These are phyloP conservation scores for Burhinus oedicnemus DNA, from an alignment of 2,113 vertebrate genomes.

Conservation along the genomic window DNA sequence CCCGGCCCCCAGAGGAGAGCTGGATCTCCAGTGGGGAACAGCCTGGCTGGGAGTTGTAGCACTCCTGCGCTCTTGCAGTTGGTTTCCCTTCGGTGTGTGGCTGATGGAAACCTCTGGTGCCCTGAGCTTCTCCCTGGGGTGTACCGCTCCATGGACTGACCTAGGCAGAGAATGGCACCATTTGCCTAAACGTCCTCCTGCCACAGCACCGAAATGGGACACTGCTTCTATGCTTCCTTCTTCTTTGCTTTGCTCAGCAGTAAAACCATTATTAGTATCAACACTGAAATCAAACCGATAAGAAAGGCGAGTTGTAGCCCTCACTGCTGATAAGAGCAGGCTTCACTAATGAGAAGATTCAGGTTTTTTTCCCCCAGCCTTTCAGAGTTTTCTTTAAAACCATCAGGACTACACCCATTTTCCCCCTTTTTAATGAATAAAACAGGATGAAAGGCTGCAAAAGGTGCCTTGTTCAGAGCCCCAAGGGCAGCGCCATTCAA, in stretches of 20 bases:
- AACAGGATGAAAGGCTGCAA: neutral
- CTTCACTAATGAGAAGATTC: neutral
- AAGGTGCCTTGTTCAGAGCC: neutral
- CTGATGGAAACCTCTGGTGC: neutral
- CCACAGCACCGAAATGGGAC: neutral
- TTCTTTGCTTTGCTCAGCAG: neutral
- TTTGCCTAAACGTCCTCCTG: neutral
- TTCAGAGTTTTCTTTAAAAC: neutral
- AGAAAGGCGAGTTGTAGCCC: neutral
- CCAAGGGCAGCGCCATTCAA: neutral
- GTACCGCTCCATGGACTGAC: rapidly evolving
- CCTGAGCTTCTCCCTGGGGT: neutral
- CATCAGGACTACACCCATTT: neutral
- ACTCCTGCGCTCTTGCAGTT: neutral
- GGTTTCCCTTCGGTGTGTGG: neutral
- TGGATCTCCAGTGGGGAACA: neutral
- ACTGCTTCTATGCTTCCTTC: neutral
- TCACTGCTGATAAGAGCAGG: neutral
- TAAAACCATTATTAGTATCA: neutral
- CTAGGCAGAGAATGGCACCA: neutral
- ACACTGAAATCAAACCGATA: neutral
- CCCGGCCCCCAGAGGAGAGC: neutral
- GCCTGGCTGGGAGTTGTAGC: neutral
- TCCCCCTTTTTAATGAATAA: neutral
- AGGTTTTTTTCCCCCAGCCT: neutral